Evolutionary conservation across 2,888 invertebrate genomes (phyloP), one percentile per base, ranked within the genome.

Genomic region (Hyposoter didymator): DNA sequence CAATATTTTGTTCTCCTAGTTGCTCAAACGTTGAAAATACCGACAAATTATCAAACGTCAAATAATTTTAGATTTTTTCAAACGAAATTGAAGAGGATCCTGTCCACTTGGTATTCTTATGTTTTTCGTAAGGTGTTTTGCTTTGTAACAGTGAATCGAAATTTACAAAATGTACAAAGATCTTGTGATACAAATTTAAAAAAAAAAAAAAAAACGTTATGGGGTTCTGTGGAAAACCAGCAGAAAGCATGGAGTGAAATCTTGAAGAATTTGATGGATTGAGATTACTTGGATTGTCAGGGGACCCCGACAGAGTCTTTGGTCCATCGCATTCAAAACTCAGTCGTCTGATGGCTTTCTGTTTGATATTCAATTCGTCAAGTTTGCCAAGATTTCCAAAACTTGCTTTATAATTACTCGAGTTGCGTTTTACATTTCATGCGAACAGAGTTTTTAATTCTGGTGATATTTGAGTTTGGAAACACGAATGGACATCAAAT

Each of bases 401-500:
- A n/a, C n/a, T n/a, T n/a, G n/a, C n/a, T n/a, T n/a, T n/a, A n/a
- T 59, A 59, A 59, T 59, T 59, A 59, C 2, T 59, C 14, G 28
- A 59, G 14, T 12, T 28, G 14, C 28, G 14, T 59, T 28, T 22
- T 14, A 59, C 12, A 59, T 14, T 59, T 28, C 14, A 12, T 14
- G n/a, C n/a, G 14, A 59, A 12, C 6, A 28, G 28, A 28, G 1
- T 6, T 52, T 52, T 28, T 28, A 5, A 28, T 28, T 59, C 59
- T 59, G 28, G 5, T 5, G 59, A 28, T 28, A 28, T 14, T 14
- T 59, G 14, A 5, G 59, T 28, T 59, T 14, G 28, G 6, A 22
- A 59, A 59, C 28, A 52, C 72, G 19, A 19, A 32, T 72, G 52
- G n/a, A 35, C 28, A 35, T 35, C n/a, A 69, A 69, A 69, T 45